Base-by-base conservation (phyloP, 37 sponge, comb jelly and placozoan genomes). In the Cladorhizidae sp. region DNA sequence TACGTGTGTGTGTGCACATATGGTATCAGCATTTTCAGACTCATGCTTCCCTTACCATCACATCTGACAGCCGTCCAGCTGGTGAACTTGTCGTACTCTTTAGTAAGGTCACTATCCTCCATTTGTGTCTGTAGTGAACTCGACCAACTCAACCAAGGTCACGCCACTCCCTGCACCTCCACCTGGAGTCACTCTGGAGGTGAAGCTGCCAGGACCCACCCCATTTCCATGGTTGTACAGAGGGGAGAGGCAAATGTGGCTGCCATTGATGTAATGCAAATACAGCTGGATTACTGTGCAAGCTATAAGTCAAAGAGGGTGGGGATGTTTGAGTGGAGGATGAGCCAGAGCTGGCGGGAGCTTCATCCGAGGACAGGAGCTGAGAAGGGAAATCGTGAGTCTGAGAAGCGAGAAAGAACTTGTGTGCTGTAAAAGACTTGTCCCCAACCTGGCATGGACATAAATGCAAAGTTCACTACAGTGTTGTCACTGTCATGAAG, bases 61-160 rank as follows among this genome's bases (percentile, higher is more conserved):
- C 5, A 35, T 56, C 57, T 12, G 33, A 17, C 17, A 38, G 26
- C 62, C 64, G 62, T 72, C 51, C 52, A 21, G 39, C 21, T 17
- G 42, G 64, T 52, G 54, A 45, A 86, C 42, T 65, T 28, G 67
- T 86, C 87, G 52, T 86, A 86, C 56, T 75, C 35, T 0, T 50
- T 75, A 62, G 80, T 86, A 41, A 84, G 84, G 54, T 84, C 84
- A 50, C 76, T 69, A 1, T 84, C 76, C 28, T 83, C 83, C 3
- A 69, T 64, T 31, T 69, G 76, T 77, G 40, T 78, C 74, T 7
- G 79, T 64, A 64, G 73, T 79, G 33, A 15, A n/a, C 49, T 76
- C 77, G 1, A 25, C 42, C 28, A 63, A 2, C 42, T 74, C 72
- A 58, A 25, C 5, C n/a, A n/a, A n/a, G n/a, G n/a, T n/a, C n/a